A percentile compares a stretch with the other conserved stretches of the same genome.
Evolutionary conservation across 2,113 vertebrate genomes (phyloP).

Genomic region (Budorcas taxicolor): DNA sequence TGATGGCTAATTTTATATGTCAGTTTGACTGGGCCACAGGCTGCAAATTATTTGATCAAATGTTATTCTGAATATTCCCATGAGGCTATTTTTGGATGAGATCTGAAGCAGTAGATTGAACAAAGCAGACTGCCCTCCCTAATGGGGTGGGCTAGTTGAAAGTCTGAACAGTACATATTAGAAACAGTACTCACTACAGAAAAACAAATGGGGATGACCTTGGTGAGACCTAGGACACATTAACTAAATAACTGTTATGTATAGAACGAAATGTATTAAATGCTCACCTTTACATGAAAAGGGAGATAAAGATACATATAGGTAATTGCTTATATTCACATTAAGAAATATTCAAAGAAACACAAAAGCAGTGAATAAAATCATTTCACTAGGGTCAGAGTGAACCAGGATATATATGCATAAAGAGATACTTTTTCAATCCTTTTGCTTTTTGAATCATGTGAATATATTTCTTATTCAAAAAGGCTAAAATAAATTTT

Average conservation of each 20-base stretch:
- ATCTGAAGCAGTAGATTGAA: neutral
- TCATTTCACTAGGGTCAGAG: neutral
- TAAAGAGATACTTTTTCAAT: neutral
- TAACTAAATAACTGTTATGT: neutral
- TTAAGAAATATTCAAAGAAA: constrained; percentile 21
- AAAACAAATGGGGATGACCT: neutral
- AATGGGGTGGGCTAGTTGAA: neutral
- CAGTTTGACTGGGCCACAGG: neutral
- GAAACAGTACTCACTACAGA: neutral
- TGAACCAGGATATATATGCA: neutral
- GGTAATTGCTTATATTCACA: neutral
- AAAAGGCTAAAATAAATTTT: neutral
- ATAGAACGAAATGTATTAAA: neutral
- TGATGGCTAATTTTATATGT: neutral
- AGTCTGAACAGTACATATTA: neutral
- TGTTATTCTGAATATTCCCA: neutral
- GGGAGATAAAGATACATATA: neutral
- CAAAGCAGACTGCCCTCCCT: neutral
- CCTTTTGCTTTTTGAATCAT: neutral
- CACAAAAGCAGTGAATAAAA: constrained; percentile 10
- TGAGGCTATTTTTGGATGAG: neutral
- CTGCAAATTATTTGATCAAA: neutral
- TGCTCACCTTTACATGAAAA: neutral
- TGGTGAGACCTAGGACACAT: neutral
- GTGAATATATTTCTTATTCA: neutral